phyloP scores from a whole-genome alignment of 1,140 invertebrate species.

The Plectus sambesii region DNA sequence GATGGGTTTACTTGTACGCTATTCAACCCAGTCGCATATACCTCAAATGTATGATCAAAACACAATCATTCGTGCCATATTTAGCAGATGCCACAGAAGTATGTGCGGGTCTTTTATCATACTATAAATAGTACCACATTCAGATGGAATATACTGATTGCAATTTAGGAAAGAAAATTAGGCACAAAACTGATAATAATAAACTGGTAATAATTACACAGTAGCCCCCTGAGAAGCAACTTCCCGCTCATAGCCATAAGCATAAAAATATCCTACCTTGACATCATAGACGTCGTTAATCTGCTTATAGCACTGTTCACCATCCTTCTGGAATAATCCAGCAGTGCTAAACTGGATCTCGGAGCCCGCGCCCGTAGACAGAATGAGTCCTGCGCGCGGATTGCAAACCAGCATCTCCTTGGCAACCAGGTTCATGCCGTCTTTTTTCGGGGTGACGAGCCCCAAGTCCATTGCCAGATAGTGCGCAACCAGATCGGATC shows the following conservation, averaged over 20 bases:
- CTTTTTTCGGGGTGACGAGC: conserved; percentile 43
- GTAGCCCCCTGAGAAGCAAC: not conserved
- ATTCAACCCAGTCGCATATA: no score
- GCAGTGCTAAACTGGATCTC: conserved; percentile 44
- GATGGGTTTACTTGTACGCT: no score
- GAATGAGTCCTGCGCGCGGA: conserved; percentile 36
- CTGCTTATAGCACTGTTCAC: conserved; percentile 31
- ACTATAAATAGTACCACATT: no score
- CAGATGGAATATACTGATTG: no score
- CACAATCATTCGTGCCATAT: not conserved
- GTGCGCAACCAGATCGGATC: conserved; percentile 37
- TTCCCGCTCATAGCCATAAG: not conserved
- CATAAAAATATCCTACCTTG: conserved; percentile 19
- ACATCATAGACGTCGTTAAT: conserved; percentile 36
- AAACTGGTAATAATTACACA: not conserved
- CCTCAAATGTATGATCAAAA: conserved; percentile 4
- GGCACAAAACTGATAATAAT: conserved; percentile 7
- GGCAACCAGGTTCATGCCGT: conserved; percentile 43
- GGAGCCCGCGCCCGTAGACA: conserved; percentile 42
- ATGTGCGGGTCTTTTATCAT: no score
- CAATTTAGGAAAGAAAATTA: no score
- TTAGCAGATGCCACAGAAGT: no score
- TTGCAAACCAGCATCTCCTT: conserved; percentile 45
- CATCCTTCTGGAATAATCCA: conserved; percentile 35
- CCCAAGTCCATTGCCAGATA: conserved; percentile 45